A percentile compares a stretch with the other conserved stretches of the same genome.
Evolutionary conservation across 2,888 invertebrate species (phyloP).

Genomic region (Metalampra italica): DNA sequence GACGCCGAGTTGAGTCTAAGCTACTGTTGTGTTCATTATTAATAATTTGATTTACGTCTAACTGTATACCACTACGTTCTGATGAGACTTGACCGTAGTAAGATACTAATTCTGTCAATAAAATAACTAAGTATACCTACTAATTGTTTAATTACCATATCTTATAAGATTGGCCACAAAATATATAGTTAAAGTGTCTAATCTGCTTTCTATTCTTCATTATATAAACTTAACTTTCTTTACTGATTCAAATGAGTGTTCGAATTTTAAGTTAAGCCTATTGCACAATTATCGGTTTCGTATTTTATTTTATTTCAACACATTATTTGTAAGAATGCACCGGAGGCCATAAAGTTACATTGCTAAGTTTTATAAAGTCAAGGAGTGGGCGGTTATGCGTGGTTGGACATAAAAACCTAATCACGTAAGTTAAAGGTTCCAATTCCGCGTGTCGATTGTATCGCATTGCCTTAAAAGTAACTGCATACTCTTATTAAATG

Average conservation of each 20-base stretch:
- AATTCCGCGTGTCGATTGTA: constrained; percentile 31
- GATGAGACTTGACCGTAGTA: too few relatives aligned
- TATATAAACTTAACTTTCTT: too few relatives aligned
- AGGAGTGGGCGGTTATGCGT: constrained; percentile 18
- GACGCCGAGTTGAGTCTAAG: constrained; percentile 30
- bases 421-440: constrained; percentile 28
- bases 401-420: constrained; percentile 29
- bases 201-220: too few relatives aligned
- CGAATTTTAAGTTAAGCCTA: too few relatives aligned
- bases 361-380: constrained; percentile 8
- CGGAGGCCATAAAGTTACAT: constrained; percentile 3
- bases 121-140: too few relatives aligned
- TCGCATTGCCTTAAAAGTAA: constrained; percentile 29
- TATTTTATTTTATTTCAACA: constrained; percentile 8
- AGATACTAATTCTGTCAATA: too few relatives aligned
- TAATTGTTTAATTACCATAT: too few relatives aligned
- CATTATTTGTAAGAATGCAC: constrained; percentile 5
- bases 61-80: neutral
- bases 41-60: constrained; percentile 14
- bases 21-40: constrained; percentile 18
- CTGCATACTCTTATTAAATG: constrained; percentile 29
- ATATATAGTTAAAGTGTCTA: too few relatives aligned
- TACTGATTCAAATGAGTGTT: too few relatives aligned
- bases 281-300: neutral
- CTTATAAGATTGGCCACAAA: too few relatives aligned